Evolutionary conservation across 2,797 vertebrate genomes (phyloP).

Genomic region (Halcyon chelicuti): DNA sequence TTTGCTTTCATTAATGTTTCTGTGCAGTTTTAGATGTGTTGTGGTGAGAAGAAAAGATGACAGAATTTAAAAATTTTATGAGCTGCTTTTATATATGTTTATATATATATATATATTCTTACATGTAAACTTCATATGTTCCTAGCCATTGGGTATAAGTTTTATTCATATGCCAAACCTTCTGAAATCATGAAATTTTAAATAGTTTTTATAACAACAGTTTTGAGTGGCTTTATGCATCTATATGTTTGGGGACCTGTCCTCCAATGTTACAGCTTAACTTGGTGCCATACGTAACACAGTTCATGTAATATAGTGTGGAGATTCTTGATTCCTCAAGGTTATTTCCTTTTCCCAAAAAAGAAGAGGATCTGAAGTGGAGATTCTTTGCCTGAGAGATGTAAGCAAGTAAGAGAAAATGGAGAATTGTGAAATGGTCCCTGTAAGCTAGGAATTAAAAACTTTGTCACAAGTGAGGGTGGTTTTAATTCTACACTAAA

Average conservation of each 20-base stretch:
- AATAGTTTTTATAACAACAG: not conserved
- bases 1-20: not conserved
- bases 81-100: not conserved
- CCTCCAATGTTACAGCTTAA: not conserved
- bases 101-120: not conserved
- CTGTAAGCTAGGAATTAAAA: not conserved
- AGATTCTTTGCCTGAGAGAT: not conserved
- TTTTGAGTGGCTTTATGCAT: not conserved
- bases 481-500: constrained; percentile 23
- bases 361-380: not conserved
- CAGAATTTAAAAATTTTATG: not conserved
- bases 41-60: not conserved
- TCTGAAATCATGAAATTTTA: not conserved
- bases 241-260: not conserved
- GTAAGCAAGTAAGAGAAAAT: not conserved
- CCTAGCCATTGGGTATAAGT: not conserved
- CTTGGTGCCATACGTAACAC: not conserved
- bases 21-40: not conserved
- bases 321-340: not conserved
- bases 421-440: not conserved
- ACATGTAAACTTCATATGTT: not conserved
- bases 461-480: not conserved
- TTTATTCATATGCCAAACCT: not conserved
- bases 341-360: not conserved
- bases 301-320: not conserved